Evolutionary conservation across 2,888 invertebrate species (phyloP).

Genomic region (Sarcophaga rosellei): DNA sequence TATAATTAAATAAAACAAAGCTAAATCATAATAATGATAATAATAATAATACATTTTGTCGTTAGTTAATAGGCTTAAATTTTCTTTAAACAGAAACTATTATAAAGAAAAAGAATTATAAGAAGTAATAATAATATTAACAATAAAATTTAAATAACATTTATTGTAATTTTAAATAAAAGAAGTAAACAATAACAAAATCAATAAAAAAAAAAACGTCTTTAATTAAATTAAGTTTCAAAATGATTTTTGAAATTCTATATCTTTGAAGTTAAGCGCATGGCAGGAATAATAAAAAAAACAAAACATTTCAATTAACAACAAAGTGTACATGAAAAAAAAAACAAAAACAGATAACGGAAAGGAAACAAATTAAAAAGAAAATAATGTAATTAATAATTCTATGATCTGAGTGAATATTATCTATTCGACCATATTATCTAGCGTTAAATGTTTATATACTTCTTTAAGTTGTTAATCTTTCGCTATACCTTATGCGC

Average conservation of each 20-base stretch:
- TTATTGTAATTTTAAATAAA: conserved; percentile 33
- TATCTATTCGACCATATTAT: too few species aligned
- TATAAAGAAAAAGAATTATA: conserved; percentile 47
- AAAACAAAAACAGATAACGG: too few species aligned
- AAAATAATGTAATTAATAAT: not conserved
- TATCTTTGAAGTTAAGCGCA: conserved; percentile 40
- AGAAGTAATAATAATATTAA: conserved; percentile 33
- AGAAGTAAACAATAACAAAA: conserved; percentile 3
- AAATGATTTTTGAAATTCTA: conserved; percentile 48
- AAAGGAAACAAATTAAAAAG: too few species aligned
- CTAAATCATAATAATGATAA: not conserved
- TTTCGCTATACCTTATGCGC: too few species aligned
- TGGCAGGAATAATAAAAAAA: conserved; percentile 38
- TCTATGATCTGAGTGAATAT: too few species aligned
- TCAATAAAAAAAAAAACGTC: conserved; percentile 29
- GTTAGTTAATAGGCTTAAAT: conserved; percentile 46
- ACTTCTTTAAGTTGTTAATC: too few species aligned
- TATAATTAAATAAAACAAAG: conserved; percentile 32
- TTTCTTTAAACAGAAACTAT: conserved; percentile 40
- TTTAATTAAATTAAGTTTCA: conserved; percentile 35
- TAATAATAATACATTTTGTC: conserved; percentile 24
- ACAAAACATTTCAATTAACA: not conserved
- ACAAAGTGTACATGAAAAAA: too few species aligned
- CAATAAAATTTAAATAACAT: conserved; percentile 1
- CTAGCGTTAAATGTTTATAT: too few species aligned